phyloP scores from a whole-genome alignment of 1,140 invertebrate genomes.

The Lasioglossum baleicum region DNA sequence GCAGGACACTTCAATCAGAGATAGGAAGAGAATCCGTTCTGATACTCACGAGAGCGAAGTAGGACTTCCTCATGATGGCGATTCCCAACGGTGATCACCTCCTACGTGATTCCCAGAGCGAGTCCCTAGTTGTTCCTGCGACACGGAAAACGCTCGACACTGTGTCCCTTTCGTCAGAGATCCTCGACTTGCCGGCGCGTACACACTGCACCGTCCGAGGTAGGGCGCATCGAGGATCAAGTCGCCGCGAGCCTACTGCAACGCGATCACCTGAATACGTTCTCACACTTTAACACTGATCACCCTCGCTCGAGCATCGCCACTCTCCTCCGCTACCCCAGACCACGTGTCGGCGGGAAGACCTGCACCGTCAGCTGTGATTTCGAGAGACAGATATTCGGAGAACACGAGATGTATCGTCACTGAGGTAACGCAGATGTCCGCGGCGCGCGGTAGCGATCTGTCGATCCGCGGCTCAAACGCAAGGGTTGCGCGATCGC shows the following conservation, averaged over 20 bases:
- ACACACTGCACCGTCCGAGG: constrained; percentile 34
- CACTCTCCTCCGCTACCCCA: background rate
- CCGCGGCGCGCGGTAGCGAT: no score
- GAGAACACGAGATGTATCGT: no score
- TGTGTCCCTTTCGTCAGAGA: constrained; percentile 54
- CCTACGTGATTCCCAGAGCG: background rate
- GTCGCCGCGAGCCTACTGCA: constrained; percentile 13
- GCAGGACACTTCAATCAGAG: background rate
- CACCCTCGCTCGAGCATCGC: constrained; percentile 52
- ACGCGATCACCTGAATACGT: background rate
- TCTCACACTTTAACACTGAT: constrained; percentile 41
- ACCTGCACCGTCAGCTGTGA: no score
- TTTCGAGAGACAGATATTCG: no score
- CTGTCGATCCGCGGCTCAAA: no score
- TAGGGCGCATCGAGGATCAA: constrained; percentile 57
- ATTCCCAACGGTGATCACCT: constrained; percentile 4
- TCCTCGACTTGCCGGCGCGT: constrained; percentile 51
- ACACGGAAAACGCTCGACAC: constrained; percentile 1
- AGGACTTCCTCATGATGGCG: constrained; percentile 55
- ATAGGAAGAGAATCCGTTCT: background rate
- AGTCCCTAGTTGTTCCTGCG: background rate
- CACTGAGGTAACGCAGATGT: no score
- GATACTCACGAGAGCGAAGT: constrained; percentile 56
- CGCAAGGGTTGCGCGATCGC: background rate
- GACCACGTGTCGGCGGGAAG: no score